Conservation (phyloP, 2,797 vertebrate species). For the Sphenopsis melanotis region DNA sequence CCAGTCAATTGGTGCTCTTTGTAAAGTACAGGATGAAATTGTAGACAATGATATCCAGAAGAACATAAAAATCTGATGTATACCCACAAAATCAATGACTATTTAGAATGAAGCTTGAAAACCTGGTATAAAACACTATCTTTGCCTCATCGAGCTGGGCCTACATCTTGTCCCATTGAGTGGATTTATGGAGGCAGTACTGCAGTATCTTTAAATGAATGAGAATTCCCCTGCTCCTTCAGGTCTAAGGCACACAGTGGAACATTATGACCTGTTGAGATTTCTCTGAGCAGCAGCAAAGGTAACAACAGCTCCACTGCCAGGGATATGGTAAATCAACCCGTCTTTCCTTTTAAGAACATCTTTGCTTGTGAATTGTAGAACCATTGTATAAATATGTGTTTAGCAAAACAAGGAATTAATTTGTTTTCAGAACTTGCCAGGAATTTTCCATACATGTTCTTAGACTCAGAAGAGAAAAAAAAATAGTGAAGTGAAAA, state of each 20-base stretch:
- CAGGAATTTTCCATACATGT: background rate
- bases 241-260: slow-evolving; percentile 12
- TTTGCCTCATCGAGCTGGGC: slow-evolving; percentile 40
- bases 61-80: slow-evolving; percentile 58
- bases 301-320: slow-evolving; percentile 22
- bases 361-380: background rate
- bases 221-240: slow-evolving; percentile 44
- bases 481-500: background rate
- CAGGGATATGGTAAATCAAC: slow-evolving; percentile 2
- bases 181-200: slow-evolving; percentile 46
- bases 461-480: background rate
- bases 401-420: slow-evolving; percentile 24
- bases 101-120: slow-evolving; percentile 54
- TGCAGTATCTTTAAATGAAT: slow-evolving; percentile 51
- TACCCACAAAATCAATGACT: slow-evolving; percentile 46
- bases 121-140: slow-evolving; percentile 23
- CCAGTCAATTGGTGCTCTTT: background rate
- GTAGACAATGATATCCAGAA: slow-evolving; percentile 8
- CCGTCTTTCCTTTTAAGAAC: background rate
- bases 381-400: background rate
- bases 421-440: slow-evolving; percentile 5
- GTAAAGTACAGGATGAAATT: slow-evolving; percentile 32
- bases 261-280: slow-evolving; percentile 44
- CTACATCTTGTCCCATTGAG: slow-evolving; percentile 46
- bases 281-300: slow-evolving; percentile 34